Conservation (phyloP, 2,888 invertebrate species). For the Phasia obesa region DNA sequence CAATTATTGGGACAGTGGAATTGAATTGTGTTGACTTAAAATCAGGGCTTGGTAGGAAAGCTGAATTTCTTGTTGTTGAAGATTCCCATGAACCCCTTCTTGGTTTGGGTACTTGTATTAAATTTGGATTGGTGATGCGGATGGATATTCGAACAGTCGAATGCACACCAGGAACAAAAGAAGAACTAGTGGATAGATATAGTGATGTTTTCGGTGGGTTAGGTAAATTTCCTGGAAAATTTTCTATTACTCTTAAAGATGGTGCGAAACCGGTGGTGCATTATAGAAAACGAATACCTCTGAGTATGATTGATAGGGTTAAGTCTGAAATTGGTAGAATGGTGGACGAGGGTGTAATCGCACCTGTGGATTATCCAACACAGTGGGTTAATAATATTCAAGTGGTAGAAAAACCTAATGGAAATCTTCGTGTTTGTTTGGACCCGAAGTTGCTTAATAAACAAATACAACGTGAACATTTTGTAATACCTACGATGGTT, state of each 20-base stretch:
- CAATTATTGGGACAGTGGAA: slow-evolving; percentile 41
- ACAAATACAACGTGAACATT: slow-evolving; percentile 73
- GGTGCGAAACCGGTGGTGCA: slow-evolving; percentile 45
- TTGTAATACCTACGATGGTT: slow-evolving; percentile 73
- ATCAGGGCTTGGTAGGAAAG: not conserved
- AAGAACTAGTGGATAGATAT: not conserved
- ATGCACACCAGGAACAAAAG: not conserved
- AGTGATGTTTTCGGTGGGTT: slow-evolving; percentile 45
- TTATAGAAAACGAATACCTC: slow-evolving; percentile 70
- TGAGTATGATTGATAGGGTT: slow-evolving; percentile 12
- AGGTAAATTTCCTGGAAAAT: not conserved
- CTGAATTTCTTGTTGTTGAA: slow-evolving; percentile 31
- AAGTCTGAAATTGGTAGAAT: not conserved
- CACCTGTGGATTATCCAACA: slow-evolving; percentile 35
- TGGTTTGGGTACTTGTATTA: slow-evolving; percentile 4
- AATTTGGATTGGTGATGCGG: slow-evolving; percentile 17
- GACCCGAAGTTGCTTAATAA: slow-evolving; percentile 73
- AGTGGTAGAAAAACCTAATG: slow-evolving; percentile 71
- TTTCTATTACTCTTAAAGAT: not conserved
- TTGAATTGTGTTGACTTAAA: slow-evolving; percentile 19
- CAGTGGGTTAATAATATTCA: slow-evolving; percentile 72
- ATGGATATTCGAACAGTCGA: not conserved
- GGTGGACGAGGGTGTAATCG: not conserved
- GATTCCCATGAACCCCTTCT: slow-evolving; percentile 33
- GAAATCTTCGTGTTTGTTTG: slow-evolving; percentile 68